Base-by-base conservation (phyloP, 2,797 vertebrate genomes). In the Thripadectes ignobilis region DNA sequence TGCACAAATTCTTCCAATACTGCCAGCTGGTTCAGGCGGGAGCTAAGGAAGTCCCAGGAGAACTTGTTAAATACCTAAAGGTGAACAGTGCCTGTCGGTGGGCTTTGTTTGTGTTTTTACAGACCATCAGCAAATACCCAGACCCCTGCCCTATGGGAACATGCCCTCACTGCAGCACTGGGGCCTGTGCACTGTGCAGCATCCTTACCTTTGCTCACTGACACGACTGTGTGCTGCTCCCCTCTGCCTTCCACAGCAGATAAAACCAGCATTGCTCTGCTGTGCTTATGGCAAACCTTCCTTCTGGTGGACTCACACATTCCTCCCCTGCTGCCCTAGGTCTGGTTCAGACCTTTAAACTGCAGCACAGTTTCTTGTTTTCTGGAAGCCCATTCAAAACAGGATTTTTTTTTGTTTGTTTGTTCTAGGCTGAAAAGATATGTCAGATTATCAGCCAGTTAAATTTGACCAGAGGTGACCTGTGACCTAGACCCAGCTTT, bases 41-140 rank as follows among this genome's bases (percentile, higher is more conserved):
- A n/a, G 98, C 98, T 5, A 98, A 99, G 92, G 98, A 98, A 59
- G 98, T 97, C 96, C 98, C 98, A 29, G 98, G 98, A 71, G 99
- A 99, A 51, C 99, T 99, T 12, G 97, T 99, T 92, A 99, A 99
- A 97, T 99, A 98, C 98, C 98, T 99, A 59, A 99, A 99, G 99
- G 99, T 99, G 95, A 97, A 89, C 68, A 59, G 43, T 57, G 77
- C 62, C 85, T 95, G 91, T 89, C 7, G 0, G 58, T 17, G 55
- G 93, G 85, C 74, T 83, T 88, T 3, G 1, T 38, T 72, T 57
- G 48, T 84, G 54, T 63, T 85, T 67, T 61, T 48, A 30, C 15
- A 20, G 72, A 61, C 61, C 80, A 26, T 45, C 75, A 41, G 43
- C 81, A 89, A 75, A 16, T 6, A 59, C 22, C 41, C 72, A 69